These are phyloP conservation scores for Megathymus violae DNA, from an alignment of 1,140 invertebrate genomes.

Conservation along the genomic window DNA sequence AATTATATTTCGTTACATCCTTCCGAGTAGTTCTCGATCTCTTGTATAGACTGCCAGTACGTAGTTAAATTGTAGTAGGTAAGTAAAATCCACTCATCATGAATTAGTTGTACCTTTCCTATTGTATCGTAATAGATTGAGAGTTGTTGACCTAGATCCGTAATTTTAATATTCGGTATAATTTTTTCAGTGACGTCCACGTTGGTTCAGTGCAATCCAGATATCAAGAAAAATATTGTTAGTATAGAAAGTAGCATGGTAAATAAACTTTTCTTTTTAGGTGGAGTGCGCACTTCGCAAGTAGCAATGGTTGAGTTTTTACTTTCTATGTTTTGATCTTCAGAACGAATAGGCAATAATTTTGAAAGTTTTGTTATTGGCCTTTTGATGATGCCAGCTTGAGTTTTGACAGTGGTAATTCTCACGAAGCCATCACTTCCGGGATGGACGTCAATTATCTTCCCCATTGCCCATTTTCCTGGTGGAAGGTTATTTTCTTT, in stretches of 20 bases:
- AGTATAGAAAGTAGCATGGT: not conserved
- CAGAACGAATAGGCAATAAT: not conserved
- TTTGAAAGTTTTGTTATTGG: slow-evolving; percentile 36
- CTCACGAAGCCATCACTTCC: slow-evolving; percentile 57
- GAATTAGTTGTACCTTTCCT: slow-evolving; percentile 37
- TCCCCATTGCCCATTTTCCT: slow-evolving; percentile 43
- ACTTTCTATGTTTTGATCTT: not conserved
- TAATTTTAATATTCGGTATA: slow-evolving; percentile 21
- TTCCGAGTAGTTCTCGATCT: slow-evolving; percentile 16
- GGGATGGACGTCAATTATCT: slow-evolving; percentile 54
- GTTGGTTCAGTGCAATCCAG: not conserved
- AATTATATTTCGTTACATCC: no score
- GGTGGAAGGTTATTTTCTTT: not conserved
- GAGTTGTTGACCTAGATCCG: slow-evolving; percentile 21
- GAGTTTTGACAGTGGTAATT: slow-evolving; percentile 58
- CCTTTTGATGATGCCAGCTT: slow-evolving; percentile 29
- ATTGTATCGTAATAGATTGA: slow-evolving; percentile 37
- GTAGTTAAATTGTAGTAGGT: slow-evolving; percentile 44
- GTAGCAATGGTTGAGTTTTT: no score
- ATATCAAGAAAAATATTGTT: not conserved
- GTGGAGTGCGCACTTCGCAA: no score
- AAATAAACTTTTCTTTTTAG: not conserved
- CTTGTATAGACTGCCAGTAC: slow-evolving; percentile 31
- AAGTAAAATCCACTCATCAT: slow-evolving; percentile 40
- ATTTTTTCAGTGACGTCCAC: not conserved